These are phyloP conservation scores for Vulpes ferrilata DNA, from an alignment of 2,113 vertebrate species.

Conservation along the genomic window DNA sequence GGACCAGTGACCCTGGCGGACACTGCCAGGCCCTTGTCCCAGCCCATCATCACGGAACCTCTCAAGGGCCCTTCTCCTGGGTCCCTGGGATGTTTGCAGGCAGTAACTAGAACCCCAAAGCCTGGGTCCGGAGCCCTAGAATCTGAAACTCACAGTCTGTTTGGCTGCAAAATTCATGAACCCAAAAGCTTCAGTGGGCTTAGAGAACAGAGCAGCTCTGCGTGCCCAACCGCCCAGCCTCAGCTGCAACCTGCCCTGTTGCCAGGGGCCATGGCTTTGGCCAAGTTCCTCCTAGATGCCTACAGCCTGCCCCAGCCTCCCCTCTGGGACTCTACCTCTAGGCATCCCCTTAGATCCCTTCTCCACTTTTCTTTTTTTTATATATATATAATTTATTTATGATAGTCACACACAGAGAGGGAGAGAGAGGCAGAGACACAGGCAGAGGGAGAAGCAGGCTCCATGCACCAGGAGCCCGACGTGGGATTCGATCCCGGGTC, in stretches of 20 bases:
- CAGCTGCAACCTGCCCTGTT: background rate
- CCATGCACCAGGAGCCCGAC: too few species aligned
- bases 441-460: too few species aligned
- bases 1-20: too few species aligned
- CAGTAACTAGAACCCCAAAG: conserved; percentile 40
- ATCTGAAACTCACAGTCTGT: conserved; percentile 74
- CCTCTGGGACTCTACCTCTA: too few species aligned
- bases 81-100: background rate
- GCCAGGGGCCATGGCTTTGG: background rate
- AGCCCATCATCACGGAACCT: background rate
- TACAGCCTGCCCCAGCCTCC: background rate
- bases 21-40: too few species aligned
- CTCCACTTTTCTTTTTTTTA: background rate
- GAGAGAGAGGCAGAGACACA: too few species aligned
- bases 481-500: too few species aligned
- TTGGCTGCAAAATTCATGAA: conserved; percentile 81
- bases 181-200: background rate
- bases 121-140: conserved; percentile 40
- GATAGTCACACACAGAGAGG: too few species aligned
- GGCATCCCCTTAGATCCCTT: background rate
- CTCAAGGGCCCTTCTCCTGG: background rate
- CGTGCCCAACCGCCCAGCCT: background rate
- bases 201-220: conserved; percentile 76
- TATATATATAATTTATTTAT: too few species aligned
- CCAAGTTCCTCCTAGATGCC: conserved; percentile 12